Evolutionary conservation across 1,140 invertebrate species (phyloP).

Genomic region (Cydia pomonella): DNA sequence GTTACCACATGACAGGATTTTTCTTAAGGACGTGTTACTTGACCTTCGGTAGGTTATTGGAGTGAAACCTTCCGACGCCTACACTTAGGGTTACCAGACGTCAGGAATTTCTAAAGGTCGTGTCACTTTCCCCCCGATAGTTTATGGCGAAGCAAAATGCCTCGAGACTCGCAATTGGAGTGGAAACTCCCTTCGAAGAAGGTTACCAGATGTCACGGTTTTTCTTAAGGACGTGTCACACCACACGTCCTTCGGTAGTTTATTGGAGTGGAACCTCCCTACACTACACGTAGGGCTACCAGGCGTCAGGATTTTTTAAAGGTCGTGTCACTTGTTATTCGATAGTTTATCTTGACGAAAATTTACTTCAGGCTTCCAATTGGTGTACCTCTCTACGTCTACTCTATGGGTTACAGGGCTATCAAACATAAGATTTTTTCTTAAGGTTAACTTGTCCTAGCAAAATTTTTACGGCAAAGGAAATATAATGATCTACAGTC

Average conservation of each 20-base stretch:
- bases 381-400: not conserved
- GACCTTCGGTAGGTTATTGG: not conserved
- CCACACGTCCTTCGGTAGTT: too few relatives aligned
- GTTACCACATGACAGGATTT: not conserved
- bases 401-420: not conserved
- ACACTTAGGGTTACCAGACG: not conserved
- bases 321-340: not conserved
- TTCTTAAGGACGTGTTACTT: not conserved
- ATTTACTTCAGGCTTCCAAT: too few relatives aligned
- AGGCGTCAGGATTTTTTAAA: not conserved
- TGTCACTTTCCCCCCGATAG: too few relatives aligned
- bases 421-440: not conserved
- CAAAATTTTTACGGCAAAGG: too few relatives aligned
- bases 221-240: too few relatives aligned
- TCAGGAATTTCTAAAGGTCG: not conserved
- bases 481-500: too few relatives aligned
- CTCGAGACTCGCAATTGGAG: too few relatives aligned
- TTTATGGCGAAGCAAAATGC: too few relatives aligned
- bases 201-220: too few relatives aligned
- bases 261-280: conserved; percentile 1
- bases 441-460: too few relatives aligned
- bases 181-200: too few relatives aligned
- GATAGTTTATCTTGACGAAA: too few relatives aligned
- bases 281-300: not conserved
- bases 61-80: not conserved